These are phyloP conservation scores for Acanthoscelides obtectus DNA, from an alignment of 2,888 invertebrate species.

Conservation along the genomic window DNA sequence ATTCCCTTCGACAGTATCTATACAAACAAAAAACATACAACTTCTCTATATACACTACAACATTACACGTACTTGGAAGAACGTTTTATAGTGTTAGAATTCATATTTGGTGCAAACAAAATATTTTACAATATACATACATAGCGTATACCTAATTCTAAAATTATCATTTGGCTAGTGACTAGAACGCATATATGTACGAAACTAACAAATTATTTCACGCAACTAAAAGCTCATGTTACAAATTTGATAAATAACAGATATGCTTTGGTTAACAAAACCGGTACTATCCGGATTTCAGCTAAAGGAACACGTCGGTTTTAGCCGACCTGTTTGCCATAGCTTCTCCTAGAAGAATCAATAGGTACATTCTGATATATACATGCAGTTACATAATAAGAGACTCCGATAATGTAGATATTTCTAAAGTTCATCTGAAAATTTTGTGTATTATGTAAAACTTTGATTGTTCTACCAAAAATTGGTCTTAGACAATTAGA, in stretches of 20 bases:
- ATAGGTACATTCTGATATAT: neutral
- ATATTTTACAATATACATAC: neutral
- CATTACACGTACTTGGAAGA: neutral
- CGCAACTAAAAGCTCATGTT: neutral
- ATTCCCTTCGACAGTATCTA: neutral
- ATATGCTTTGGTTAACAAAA: neutral
- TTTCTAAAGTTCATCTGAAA: too few species aligned
- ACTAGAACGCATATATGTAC: conserved; percentile 38
- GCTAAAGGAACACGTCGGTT: too few species aligned
- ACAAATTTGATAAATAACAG: neutral
- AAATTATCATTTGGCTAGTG: conserved; percentile 44
- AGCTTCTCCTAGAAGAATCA: neutral
- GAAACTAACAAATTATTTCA: neutral
- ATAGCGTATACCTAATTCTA: conserved; percentile 4
- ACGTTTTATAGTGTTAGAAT: neutral
- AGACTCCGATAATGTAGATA: too few species aligned
- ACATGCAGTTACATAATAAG: neutral
- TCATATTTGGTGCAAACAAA: conserved; percentile 5
- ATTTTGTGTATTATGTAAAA: too few species aligned
- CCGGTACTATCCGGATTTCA: neutral
- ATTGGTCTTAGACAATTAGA: too few species aligned
- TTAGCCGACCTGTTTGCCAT: too few species aligned
- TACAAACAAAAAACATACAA: neutral
- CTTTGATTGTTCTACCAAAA: too few species aligned
- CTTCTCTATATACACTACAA: neutral